Base-by-base conservation (phyloP, 2,797 vertebrate genomes). In the Tiaroga cobitis region DNA sequence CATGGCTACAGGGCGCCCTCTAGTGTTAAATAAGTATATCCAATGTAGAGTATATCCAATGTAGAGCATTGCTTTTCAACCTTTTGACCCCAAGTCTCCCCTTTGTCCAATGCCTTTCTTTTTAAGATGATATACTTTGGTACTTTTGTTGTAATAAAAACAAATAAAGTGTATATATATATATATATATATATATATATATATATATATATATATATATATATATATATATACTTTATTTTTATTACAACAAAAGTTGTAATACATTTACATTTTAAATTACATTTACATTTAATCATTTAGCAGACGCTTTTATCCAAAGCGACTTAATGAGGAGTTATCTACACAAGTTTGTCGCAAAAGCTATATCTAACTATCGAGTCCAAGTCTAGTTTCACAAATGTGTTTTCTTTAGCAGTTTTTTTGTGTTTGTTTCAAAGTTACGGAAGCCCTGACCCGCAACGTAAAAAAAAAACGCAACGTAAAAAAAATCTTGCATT, bases 1-100 rank as follows among this genome's bases (percentile, higher is more conserved):
- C 32, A 54, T 84, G 34, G 16, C 18, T 19, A 41, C 10, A 26
- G 24, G 15, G 7, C 16, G 37, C 51, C 85, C 73, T 86, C 85
- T 78, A 70, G 85, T 82, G 80, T 67, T 41, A 3, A 3, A 21
- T 19, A 4, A 39, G 3, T 39, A 46, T 26, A 15, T 9, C 8
- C 2, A 10, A 63, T 63, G 11, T 37, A 37, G 1, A 34, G 18
- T 39, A 46, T 26, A 15, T 9, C 8, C 2, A 10, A 63, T 63
- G 11, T 37, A 37, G 1, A 34, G 18, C 39, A 73, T 8, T 32
- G 4, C 4, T 61, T 41, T 59, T 39, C 21, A 10, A 16, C 8
- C 43, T 56, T n/a, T 41, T 26, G 24, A 43, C 21, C 21, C 11
- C 32, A 34, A 32, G 26, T 29, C n/a, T 3, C 18, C 8, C 8